Base-by-base conservation (phyloP, 2,113 vertebrate species). In the Sylvietta virens region DNA sequence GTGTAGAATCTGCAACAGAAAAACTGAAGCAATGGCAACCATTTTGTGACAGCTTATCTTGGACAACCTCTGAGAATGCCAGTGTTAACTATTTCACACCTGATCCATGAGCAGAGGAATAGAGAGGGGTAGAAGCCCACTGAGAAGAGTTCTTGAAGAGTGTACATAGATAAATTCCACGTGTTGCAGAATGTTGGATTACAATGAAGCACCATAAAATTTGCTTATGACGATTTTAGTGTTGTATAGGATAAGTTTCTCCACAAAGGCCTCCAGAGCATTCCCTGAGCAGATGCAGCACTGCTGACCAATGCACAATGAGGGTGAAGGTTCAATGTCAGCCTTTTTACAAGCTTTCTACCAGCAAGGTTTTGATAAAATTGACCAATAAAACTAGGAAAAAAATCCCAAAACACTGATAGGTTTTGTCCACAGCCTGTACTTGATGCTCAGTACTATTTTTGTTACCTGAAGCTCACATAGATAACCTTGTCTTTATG, bases 41-140 rank as follows among this genome's bases (percentile, higher is more conserved):
- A 56, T 64, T 91, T 39, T 70, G 30, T 69, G 73, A 95, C 66
- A 76, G 37, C 66, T 85, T 57, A 81, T 66, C 27, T 50, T 69
- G 45, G 50, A 80, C 15, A 78, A 69, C 20, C 10, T 60, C 44
- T 66, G 30, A 51, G 53, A 95, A 85, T 23, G 17, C 14, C 33
- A 85, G 3, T 5, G 4, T 50, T 76, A 88, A 84, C 48, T 60
- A 30, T 35, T 78, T 86, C 31, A 16, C 30, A 53, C 13, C 12
- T 79, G 48, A 57, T 76, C 12, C 11, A 45, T 50, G 39, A 85
- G 54, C 21, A 81, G 33, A 86, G 11, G 26, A 8, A 51, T n/a
- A 15, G 17, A 73, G 22, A 89, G 5, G 13, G 14, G 13, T 23
- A 65, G 66, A 76, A 91, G 33, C 7, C 37, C 22, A 51, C 22